Conservation (phyloP, 2,888 invertebrate species). For the Catotricha subobsoleta region DNA sequence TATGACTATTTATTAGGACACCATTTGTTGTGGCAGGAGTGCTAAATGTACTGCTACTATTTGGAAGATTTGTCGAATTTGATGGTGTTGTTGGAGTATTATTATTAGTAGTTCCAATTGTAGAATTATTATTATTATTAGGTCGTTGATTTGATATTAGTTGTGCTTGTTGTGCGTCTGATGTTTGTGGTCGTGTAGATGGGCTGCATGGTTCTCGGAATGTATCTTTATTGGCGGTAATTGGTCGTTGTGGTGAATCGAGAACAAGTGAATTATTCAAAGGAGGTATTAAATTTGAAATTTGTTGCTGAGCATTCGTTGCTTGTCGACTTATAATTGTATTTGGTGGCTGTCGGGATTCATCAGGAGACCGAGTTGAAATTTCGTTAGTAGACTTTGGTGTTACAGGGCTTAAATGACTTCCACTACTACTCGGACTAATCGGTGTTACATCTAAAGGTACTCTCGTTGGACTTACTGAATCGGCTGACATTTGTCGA, state of each 20-base stretch:
- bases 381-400: conserved; percentile 9
- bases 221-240: too few relatives aligned
- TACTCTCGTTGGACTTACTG: background rate
- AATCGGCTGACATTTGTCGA: conserved; percentile 4
- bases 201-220: too few relatives aligned
- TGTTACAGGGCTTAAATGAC: conserved; percentile 1
- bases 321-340: background rate
- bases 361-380: conserved; percentile 6
- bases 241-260: conserved; percentile 10
- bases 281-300: conserved; percentile 7
- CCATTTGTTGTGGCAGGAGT: too few relatives aligned
- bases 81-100: too few relatives aligned
- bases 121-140: too few relatives aligned
- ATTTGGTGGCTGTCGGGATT: background rate
- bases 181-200: too few relatives aligned
- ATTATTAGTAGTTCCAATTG: too few relatives aligned
- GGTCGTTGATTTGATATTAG: too few relatives aligned
- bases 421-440: background rate
- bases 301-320: conserved; percentile 8
- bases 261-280: conserved; percentile 9
- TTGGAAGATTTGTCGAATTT: too few relatives aligned
- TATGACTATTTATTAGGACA: background rate
- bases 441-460: background rate
- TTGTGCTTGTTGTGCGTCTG: too few relatives aligned
- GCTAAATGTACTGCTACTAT: too few relatives aligned